Evolutionary conservation across 2,113 vertebrate genomes (phyloP).

Genomic region (Oncorhynchus kisutch): DNA sequence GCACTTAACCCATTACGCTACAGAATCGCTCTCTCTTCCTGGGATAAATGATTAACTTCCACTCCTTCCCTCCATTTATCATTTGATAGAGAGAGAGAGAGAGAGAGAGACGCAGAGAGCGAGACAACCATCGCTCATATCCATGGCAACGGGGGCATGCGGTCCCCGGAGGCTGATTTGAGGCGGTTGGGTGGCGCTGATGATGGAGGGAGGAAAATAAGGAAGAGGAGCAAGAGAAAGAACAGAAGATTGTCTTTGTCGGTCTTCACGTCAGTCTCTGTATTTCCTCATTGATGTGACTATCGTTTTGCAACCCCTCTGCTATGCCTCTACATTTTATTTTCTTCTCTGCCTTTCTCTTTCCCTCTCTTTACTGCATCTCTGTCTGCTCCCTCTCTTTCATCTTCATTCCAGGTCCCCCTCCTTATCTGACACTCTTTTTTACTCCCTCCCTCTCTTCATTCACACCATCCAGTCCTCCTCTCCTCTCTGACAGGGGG

Average conservation of each 20-base stretch:
- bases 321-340: slow-evolving; percentile 5
- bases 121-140: slow-evolving; percentile 59
- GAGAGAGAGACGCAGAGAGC: slow-evolving; percentile 38
- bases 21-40: slow-evolving; percentile 59
- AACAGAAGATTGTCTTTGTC: slow-evolving; percentile 55
- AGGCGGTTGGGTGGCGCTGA: slow-evolving; percentile 58
- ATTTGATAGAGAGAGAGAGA: slow-evolving; percentile 14
- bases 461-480: neutral
- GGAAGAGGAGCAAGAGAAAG: slow-evolving; percentile 36
- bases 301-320: slow-evolving; percentile 7
- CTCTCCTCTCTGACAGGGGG: slow-evolving; percentile 15
- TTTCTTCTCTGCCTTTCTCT: neutral
- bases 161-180: slow-evolving; percentile 49
- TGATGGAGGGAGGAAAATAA: slow-evolving; percentile 42
- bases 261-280: slow-evolving; percentile 41
- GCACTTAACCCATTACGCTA: slow-evolving; percentile 77
- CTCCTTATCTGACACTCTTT: slow-evolving; percentile 35
- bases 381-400: slow-evolving; percentile 34
- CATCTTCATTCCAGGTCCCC: slow-evolving; percentile 28
- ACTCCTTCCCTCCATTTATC: slow-evolving; percentile 68
- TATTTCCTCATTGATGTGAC: slow-evolving; percentile 14
- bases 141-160: slow-evolving; percentile 64
- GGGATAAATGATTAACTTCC: slow-evolving; percentile 78
- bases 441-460: slow-evolving; percentile 30
- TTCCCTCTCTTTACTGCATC: neutral